Evolutionary conservation across 2,113 vertebrate species (phyloP).

Genomic region (Phoenicopterus ruber): DNA sequence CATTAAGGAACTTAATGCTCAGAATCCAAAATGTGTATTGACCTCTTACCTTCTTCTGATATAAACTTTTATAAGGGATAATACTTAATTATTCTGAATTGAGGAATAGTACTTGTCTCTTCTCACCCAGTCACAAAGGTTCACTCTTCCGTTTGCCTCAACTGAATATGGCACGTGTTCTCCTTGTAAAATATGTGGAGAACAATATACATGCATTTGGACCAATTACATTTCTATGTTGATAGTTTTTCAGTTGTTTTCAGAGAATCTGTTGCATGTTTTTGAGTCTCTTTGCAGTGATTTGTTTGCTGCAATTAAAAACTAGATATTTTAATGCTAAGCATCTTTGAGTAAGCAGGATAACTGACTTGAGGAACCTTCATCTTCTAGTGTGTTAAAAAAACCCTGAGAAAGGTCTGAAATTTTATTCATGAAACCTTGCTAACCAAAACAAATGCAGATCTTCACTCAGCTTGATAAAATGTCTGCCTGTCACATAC

Average conservation of each 20-base stretch:
- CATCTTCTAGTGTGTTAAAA: not conserved
- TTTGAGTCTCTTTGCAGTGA: not conserved
- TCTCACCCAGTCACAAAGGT: not conserved
- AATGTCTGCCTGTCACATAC: not conserved
- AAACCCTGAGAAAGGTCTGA: not conserved
- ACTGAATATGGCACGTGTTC: not conserved
- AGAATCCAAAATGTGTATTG: not conserved
- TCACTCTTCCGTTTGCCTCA: not conserved
- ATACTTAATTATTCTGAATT: not conserved
- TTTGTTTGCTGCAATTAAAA: not conserved
- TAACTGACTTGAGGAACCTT: not conserved
- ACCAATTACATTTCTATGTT: not conserved
- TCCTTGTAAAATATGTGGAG: not conserved
- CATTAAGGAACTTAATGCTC: not conserved
- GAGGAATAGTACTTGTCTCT: not conserved
- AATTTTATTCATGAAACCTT: not conserved
- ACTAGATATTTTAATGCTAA: not conserved
- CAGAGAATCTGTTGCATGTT: not conserved
- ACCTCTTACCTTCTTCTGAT: not conserved
- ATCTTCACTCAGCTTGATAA: not conserved
- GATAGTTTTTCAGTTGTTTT: not conserved
- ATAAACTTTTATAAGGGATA: not conserved
- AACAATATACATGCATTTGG: not conserved
- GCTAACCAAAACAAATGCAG: not conserved
- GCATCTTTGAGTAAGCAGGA: not conserved